These are phyloP conservation scores for Zygothrica quintamaculata DNA, from an alignment of 2,888 invertebrate genomes.

Conservation along the genomic window DNA sequence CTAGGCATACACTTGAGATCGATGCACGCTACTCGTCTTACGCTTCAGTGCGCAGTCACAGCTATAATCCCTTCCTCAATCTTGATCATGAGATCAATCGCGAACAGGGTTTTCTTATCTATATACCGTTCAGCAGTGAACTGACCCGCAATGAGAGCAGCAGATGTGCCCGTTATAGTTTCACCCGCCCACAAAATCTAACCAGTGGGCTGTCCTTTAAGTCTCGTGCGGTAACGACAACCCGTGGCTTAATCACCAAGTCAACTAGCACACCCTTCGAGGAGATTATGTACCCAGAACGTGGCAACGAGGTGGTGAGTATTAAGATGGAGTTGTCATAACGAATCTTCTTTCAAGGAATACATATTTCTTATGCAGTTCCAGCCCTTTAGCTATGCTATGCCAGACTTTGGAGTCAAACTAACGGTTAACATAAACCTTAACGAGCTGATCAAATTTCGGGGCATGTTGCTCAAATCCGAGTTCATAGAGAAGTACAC, in stretches of 20 bases:
- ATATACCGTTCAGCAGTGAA: conserved; percentile 87
- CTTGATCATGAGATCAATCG: conserved; percentile 88
- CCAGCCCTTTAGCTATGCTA: conserved; percentile 80
- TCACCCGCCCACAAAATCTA: conserved; percentile 82
- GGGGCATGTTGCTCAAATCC: conserved; percentile 83
- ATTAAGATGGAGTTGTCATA: too few species aligned
- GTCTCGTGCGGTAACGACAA: conserved; percentile 83
- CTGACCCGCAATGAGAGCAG: conserved; percentile 80
- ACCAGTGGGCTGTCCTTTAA: conserved; percentile 84
- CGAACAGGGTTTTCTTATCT: conserved; percentile 89
- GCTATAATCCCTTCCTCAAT: conserved; percentile 88
- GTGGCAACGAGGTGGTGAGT: conserved; percentile 81
- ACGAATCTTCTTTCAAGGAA: not conserved
- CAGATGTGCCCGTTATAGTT: conserved; percentile 80
- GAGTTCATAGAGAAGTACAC: conserved; percentile 84
- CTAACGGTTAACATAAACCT: conserved; percentile 82
- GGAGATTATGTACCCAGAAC: conserved; percentile 82
- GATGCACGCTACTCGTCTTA: conserved; percentile 87
- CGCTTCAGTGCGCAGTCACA: conserved; percentile 84
- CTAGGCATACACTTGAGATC: conserved; percentile 87
- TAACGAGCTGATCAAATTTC: conserved; percentile 83
- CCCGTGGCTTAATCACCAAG: conserved; percentile 82
- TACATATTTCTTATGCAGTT: too few species aligned
- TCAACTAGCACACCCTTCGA: conserved; percentile 79
- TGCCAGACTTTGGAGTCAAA: conserved; percentile 83